Evolutionary conservation across 2,113 vertebrate species (phyloP), one percentile per base, ranked within the genome.

Genomic region (Sorex fumeus): DNA sequence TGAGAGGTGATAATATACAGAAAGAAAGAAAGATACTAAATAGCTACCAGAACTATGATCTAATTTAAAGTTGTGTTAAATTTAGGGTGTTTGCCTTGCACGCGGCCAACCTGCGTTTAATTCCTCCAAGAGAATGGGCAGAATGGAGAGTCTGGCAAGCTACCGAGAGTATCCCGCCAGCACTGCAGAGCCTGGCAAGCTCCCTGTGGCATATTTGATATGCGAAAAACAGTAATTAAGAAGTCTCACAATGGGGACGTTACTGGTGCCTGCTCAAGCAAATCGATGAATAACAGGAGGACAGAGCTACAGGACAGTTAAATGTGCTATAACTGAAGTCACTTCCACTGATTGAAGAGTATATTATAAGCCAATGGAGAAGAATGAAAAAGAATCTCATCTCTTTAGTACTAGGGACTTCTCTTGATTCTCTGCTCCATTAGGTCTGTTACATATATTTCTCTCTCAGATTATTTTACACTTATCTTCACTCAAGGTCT

Each of bases 401-500:
- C 30, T 4, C 32, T 6, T 43, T 0, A 60, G 1, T 8, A 6
- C 19, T 36, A 0, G 2, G n/a, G 16, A 32, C 9, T 67, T 88
- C 15, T 53, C 50, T 74, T 67, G 47, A 90, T 50, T 66, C 13
- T 32, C 30, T 82, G 40, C 25, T 7, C 8, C 12, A 3, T 5
- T 40, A 2, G 27, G 86, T 90, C 36, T 62, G 13, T 53, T n/a
- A 47, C 21, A 36, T 19, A 21, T 6, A 66, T 30, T 50, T 34
- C 10, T 64, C 32, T 40, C n/a, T 2, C 13, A 88, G 4, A 53
- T n/a, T 2, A 28, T 47, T 75, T 81, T 60, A 7, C 4, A 72
- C 7, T 71, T 64, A 47, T 88, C 27, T 84, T 86, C 62, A 88
- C 43, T 90, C n/a, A 91, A 93, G 75, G n/a, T 27, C 1, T 43